Base-by-base conservation (phyloP, 2,888 invertebrate species). In the Drosophila nr. perissopoda region DNA sequence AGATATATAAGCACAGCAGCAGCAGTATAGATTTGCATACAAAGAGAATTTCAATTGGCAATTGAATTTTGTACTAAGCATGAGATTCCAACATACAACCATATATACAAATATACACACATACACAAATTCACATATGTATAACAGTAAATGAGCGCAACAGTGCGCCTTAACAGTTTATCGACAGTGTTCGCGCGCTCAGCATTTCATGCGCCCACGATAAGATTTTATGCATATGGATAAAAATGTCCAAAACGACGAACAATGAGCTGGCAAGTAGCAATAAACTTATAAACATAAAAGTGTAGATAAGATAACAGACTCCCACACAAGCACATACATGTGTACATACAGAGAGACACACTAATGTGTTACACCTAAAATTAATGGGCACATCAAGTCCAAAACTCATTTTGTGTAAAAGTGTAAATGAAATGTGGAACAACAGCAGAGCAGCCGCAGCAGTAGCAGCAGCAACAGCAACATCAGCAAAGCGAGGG, bases 11-110 rank as follows among this genome's bases (percentile, higher is more conserved):
- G 27, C 49, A 54, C 34, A 70, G 53, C 11, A 49, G 13, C 40
- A 42, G 40, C 31, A 42, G 38, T 54, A 38, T 52, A 31, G 48
- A 66, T 53, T 75, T 64, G 66, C 60, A 72, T 59, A 63, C 59
- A 75, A 52, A 51, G 64, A 56, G 34, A 68, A 62, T 60, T 74
- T 59, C 69, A 78, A 78, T 78, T 78, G 49, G 51, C 67, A 78
- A 68, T 75, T 71, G 67, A 71, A 71, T 78, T 64, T 74, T 70
- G 74, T 59, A 76, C 77, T 66, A 64, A 51, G 67, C 21, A 42
- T 48, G 52, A 42, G 38, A 48, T 58, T 53, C 16, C 29, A 29
- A 36, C 21, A 34, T 13, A 54, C 10, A 29, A 16, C 18, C 16
- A 51, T 31, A 16, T 21, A 21, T 33, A 4, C 52, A 52, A 4